A percentile compares a stretch with the other conserved stretches of the same genome.
Conservation (phyloP, 1,140 invertebrate species). For the Philopotamus ludificatus region DNA sequence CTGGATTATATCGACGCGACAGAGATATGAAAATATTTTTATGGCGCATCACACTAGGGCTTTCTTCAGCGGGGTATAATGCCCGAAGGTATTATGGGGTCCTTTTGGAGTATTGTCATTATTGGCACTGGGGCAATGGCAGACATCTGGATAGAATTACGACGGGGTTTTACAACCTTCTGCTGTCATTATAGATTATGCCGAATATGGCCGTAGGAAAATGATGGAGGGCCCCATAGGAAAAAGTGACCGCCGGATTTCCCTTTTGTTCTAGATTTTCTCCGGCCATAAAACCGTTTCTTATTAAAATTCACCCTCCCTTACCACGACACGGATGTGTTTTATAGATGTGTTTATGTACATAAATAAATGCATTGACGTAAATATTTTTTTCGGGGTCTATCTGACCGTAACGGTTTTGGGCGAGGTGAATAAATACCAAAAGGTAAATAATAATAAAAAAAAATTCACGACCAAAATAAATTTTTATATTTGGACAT, state of each 20-base stretch:
- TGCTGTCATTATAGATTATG: constrained; percentile 26
- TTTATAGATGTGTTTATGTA: constrained; percentile 23
- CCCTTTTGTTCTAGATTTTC: constrained; percentile 9
- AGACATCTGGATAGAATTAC: not conserved
- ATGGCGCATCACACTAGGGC: too few relatives aligned
- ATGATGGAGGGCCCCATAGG: constrained; percentile 25
- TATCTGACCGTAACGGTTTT: too few relatives aligned
- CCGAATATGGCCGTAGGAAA: constrained; percentile 23
- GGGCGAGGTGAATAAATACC: constrained; percentile 3
- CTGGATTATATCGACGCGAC: too few relatives aligned
- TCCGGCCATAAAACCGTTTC: constrained; percentile 31
- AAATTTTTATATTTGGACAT: not conserved
- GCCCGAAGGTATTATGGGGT: not conserved
- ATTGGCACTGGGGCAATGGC: not conserved
- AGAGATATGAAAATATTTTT: too few relatives aligned
- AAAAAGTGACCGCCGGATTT: constrained; percentile 34
- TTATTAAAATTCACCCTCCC: constrained; percentile 41
- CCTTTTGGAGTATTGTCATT: not conserved
- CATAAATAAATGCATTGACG: constrained; percentile 4
- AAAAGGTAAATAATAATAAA: not conserved
- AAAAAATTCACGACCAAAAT: not conserved
- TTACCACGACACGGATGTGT: constrained; percentile 34
- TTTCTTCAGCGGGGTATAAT: not conserved
- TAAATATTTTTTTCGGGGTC: too few relatives aligned
- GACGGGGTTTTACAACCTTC: constrained; percentile 5